Percentiles rank a stretch among this genome's conserved stretches.
Conservation (phyloP, 2,888 invertebrate genomes). For the Caradrina kadenii region DNA sequence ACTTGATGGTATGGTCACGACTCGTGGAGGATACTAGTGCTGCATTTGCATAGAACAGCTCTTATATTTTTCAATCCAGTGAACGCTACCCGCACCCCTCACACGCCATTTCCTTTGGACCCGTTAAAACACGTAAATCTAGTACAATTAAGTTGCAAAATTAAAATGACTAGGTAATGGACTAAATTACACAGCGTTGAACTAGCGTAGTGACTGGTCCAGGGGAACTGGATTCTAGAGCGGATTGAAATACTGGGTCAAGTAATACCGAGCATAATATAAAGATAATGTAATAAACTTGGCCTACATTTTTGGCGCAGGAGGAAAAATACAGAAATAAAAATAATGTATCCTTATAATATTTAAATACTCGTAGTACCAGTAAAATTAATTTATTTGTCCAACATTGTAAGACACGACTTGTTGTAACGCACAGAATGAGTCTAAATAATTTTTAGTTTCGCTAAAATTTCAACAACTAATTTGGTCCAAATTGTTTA, state of each 20-base stretch:
- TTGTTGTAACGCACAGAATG: neutral
- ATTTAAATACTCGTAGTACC: neutral
- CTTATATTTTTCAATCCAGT: neutral
- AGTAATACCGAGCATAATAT: neutral
- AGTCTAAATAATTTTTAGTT: no score
- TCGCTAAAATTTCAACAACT: neutral
- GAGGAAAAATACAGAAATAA: slow-evolving; percentile 5
- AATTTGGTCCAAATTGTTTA: neutral
- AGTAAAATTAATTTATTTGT: neutral
- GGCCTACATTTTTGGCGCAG: slow-evolving; percentile 15
- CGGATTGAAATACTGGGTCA: no score
- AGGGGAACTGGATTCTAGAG: no score
- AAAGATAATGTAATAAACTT: slow-evolving; percentile 2
- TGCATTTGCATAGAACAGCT: neutral
- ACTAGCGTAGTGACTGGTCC: no score
- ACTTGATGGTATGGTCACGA: no score
- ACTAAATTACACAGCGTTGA: neutral
- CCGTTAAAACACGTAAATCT: neutral
- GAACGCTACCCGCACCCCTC: no score
- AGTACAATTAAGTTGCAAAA: neutral
- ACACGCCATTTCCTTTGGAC: neutral
- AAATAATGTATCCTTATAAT: neutral
- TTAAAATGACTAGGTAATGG: neutral
- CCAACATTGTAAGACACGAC: neutral
- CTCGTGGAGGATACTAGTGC: no score